Evolutionary conservation across 2,888 invertebrate genomes (phyloP).

Genomic region (Protodeltote pygarga): DNA sequence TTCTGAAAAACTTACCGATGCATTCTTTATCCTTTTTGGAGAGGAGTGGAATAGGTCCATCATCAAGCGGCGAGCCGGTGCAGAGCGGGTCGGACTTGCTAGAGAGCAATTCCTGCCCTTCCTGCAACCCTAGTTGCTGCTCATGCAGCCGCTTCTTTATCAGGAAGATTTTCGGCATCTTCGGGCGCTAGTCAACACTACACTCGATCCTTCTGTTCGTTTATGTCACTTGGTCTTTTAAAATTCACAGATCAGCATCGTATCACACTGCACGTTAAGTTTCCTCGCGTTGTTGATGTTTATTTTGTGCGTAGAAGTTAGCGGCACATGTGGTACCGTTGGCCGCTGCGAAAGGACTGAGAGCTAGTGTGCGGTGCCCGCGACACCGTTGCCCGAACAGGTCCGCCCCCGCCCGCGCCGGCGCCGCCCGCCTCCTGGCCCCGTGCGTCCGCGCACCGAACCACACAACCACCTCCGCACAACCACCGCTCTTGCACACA

Average conservation of each 20-base stretch:
- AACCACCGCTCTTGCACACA: constrained; percentile 61
- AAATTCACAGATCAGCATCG: constrained; percentile 79
- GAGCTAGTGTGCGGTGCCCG: constrained; percentile 80
- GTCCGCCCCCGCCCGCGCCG: constrained; percentile 81
- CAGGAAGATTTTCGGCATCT: constrained; percentile 97
- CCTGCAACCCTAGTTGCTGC: constrained; percentile 94
- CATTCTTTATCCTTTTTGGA: constrained; percentile 82
- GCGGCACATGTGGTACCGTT: constrained; percentile 86
- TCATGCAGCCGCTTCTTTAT: constrained; percentile 96
- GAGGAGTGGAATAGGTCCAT: constrained; percentile 88
- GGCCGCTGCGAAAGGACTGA: constrained; percentile 85
- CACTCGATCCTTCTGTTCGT: constrained; percentile 79
- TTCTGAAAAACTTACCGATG: constrained; percentile 68
- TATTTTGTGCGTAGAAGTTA: constrained; percentile 76
- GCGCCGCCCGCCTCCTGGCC: constrained; percentile 69
- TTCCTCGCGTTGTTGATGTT: constrained; percentile 80
- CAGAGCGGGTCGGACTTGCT: constrained; percentile 88
- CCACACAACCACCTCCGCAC: constrained; percentile 56
- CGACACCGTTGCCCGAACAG: constrained; percentile 85
- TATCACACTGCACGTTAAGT: constrained; percentile 83
- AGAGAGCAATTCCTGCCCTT: constrained; percentile 92
- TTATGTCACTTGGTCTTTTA: constrained; percentile 78
- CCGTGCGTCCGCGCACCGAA: constrained; percentile 68
- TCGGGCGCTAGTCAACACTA: constrained; percentile 73
- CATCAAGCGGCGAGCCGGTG: constrained; percentile 86